These are phyloP conservation scores for Ips typographus DNA, from an alignment of 1,140 invertebrate genomes.

Conservation along the genomic window DNA sequence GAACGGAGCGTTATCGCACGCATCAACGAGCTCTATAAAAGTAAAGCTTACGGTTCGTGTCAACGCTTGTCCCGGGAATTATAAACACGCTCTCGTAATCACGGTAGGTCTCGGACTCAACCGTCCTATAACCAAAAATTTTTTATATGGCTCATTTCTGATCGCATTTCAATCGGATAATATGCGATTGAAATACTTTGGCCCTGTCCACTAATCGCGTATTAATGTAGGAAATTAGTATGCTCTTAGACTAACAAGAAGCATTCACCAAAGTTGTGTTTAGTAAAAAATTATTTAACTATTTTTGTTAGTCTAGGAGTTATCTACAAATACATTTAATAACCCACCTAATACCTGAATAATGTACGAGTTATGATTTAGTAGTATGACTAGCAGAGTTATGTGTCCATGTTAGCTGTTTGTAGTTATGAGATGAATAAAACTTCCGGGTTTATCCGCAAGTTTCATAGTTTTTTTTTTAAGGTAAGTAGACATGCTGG, in stretches of 20 bases:
- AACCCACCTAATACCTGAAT: no score
- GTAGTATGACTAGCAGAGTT: no score
- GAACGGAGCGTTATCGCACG: slow-evolving; percentile 45
- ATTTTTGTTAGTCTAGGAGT: no score
- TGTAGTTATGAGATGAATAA: no score
- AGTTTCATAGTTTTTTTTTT: neutral
- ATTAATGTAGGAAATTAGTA: neutral
- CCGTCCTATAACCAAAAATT: slow-evolving; percentile 51
- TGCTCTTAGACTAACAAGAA: no score
- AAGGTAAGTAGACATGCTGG: neutral
- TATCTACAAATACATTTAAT: no score
- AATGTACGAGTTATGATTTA: no score
- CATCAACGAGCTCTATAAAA: slow-evolving; percentile 47
- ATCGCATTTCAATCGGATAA: neutral
- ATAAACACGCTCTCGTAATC: slow-evolving; percentile 76
- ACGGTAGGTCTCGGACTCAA: slow-evolving; percentile 62
- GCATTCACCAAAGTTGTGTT: no score
- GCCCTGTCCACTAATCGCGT: neutral
- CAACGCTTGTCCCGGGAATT: slow-evolving; percentile 71
- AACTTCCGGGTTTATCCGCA: no score
- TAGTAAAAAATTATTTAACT: no score
- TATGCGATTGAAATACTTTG: neutral
- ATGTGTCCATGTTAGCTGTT: no score
- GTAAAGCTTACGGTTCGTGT: slow-evolving; percentile 58
- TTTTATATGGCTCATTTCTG: slow-evolving; percentile 18